Conservation (phyloP, 2,797 vertebrate genomes). For the Gallinago solitaria region DNA sequence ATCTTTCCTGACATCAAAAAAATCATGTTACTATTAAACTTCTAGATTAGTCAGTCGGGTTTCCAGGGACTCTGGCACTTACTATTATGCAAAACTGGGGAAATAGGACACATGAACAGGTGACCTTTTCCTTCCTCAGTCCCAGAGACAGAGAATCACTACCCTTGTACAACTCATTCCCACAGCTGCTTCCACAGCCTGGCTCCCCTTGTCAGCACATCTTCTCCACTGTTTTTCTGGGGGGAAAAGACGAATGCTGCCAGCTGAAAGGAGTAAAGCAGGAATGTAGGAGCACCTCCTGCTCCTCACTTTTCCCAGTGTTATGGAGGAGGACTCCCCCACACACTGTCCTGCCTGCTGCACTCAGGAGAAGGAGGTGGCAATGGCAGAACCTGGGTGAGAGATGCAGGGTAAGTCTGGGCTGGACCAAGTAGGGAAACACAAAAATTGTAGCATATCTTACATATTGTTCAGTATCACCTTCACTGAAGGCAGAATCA, state of each 20-base stretch:
- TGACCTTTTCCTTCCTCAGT: background rate
- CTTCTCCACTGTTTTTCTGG: background rate
- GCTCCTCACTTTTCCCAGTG: background rate
- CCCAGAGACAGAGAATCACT: background rate
- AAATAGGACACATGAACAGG: background rate
- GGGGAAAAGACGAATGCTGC: background rate
- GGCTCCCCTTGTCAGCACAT: background rate
- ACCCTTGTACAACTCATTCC: background rate
- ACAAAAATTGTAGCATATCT: background rate
- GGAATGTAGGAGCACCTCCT: background rate
- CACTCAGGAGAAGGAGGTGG: background rate
- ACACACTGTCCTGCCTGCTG: background rate
- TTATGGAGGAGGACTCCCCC: background rate
- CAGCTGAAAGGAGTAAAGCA: background rate
- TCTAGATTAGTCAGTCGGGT: background rate
- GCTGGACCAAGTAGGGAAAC: background rate
- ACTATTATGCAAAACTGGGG: background rate
- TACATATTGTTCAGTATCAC: background rate
- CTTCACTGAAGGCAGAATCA: background rate
- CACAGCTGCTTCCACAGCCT: background rate
- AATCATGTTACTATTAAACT: background rate
- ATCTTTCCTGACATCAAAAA: background rate
- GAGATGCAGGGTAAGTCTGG: background rate
- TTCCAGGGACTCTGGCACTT: background rate
- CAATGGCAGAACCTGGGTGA: background rate